These are phyloP conservation scores for Theocolax elegans DNA, from an alignment of 1,140 invertebrate species.

Conservation along the genomic window DNA sequence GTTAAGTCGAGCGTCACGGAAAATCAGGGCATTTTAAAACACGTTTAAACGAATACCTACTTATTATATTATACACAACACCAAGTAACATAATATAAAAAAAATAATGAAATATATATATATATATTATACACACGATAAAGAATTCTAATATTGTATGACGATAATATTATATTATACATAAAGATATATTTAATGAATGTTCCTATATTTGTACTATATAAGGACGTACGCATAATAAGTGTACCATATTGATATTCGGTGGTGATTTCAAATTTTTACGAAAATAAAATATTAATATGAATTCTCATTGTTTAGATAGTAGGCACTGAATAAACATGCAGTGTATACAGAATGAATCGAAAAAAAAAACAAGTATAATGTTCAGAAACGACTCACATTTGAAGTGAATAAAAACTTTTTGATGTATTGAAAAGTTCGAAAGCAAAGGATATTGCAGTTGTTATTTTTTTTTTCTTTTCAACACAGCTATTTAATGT, in stretches of 20 bases:
- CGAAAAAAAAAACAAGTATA: neutral
- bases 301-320: conserved; percentile 51
- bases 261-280: conserved; percentile 67
- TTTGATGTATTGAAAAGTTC: neutral
- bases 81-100: conserved; percentile 61
- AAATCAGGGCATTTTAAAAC: conserved; percentile 63
- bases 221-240: conserved; percentile 52
- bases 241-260: conserved; percentile 66
- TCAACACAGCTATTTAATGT: neutral
- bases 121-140: conserved; percentile 54
- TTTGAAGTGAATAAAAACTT: conserved; percentile 6
- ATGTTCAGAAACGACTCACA: neutral
- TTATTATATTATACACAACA: conserved; percentile 55
- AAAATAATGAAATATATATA: conserved; percentile 47
- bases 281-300: conserved; percentile 48
- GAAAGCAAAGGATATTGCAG: conserved; percentile 8
- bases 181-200: conserved; percentile 68
- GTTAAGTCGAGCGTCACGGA: conserved; percentile 54
- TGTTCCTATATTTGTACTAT: conserved; percentile 69
- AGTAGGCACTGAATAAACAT: conserved; percentile 39
- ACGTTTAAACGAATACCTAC: conserved; percentile 58
- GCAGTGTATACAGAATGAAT: conserved; percentile 20
- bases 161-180: conserved; percentile 56
- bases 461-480: conserved; percentile 18
- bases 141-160: conserved; percentile 48